These are phyloP conservation scores for Psittacula cyanocephala DNA, from an alignment of 2,113 vertebrate species.

Conservation along the genomic window DNA sequence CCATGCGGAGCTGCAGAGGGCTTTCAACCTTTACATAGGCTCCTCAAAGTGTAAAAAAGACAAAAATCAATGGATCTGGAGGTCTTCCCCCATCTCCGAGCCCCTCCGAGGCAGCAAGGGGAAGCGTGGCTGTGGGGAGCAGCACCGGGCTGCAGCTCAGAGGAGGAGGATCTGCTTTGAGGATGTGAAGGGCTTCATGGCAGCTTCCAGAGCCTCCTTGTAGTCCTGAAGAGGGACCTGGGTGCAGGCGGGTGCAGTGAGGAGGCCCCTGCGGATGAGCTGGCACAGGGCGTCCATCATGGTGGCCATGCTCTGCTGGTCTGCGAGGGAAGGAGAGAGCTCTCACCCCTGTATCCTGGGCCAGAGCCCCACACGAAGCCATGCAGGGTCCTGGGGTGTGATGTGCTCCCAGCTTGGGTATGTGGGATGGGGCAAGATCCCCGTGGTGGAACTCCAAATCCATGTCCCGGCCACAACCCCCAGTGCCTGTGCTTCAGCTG, in stretches of 20 bases:
- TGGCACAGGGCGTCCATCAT: constrained; percentile 86
- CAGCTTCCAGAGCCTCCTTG: constrained; percentile 75
- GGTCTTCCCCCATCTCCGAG: not conserved
- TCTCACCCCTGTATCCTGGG: not conserved
- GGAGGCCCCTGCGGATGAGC: constrained; percentile 81
- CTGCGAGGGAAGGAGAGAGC: constrained; percentile 32
- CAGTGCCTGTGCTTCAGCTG: not conserved
- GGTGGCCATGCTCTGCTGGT: constrained; percentile 35
- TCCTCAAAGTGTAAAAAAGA: not conserved
- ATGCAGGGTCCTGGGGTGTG: rapidly evolving
- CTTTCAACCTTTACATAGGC: not conserved
- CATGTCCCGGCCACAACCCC: rapidly evolving
- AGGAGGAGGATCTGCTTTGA: constrained; percentile 90
- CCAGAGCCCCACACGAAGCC: rapidly evolving
- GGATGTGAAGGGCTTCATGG: constrained; percentile 85
- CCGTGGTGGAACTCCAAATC: not conserved
- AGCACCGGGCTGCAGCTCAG: constrained; percentile 57
- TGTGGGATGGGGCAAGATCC: rapidly evolving
- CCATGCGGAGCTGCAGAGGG: not conserved
- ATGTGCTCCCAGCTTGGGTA: not conserved
- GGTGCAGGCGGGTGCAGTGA: constrained; percentile 77
- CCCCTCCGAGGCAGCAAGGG: not conserved
- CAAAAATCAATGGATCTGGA: not conserved
- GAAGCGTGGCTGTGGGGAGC: not conserved
- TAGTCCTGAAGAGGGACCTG: constrained; percentile 81